These are phyloP conservation scores for Mormyrops boulengeri DNA, from an alignment of 2,797 vertebrate genomes.

Conservation along the genomic window DNA sequence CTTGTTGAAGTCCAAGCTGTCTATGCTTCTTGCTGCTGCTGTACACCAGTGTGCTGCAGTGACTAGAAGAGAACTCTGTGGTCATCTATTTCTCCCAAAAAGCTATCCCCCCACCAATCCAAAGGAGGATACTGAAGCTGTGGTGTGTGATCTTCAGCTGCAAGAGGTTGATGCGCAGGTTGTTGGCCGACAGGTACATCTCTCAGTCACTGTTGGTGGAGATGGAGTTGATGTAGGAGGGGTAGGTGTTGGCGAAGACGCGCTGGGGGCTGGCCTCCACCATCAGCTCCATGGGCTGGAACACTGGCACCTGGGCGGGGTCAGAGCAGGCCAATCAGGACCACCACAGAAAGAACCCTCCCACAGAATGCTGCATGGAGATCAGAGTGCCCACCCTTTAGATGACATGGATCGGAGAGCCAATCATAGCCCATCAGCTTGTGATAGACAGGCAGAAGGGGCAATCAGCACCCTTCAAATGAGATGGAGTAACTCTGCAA, in stretches of 20 bases:
- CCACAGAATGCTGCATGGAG: too few relatives aligned
- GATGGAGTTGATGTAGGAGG: slow-evolving; percentile 96
- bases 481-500: not conserved
- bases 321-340: too few relatives aligned
- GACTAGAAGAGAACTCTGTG: slow-evolving; percentile 87
- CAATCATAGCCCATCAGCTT: not conserved
- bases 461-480: not conserved
- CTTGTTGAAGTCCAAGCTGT: slow-evolving; percentile 97
- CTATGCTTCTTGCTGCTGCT: slow-evolving; percentile 97
- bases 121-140: slow-evolving; percentile 87
- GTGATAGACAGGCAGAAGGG: not conserved
- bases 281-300: slow-evolving; percentile 95
- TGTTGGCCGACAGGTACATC: slow-evolving; percentile 90
- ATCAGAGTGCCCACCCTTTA: not conserved
- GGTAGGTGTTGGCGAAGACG: slow-evolving; percentile 93
- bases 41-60: slow-evolving; percentile 93
- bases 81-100: slow-evolving; percentile 30
- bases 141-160: slow-evolving; percentile 92
- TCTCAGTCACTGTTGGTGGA: slow-evolving; percentile 94
- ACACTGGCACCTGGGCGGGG: slow-evolving; percentile 77
- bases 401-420: not conserved
- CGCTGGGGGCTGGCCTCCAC: slow-evolving; percentile 90
- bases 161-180: slow-evolving; percentile 92
- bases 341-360: too few relatives aligned
- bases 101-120: too few relatives aligned